Base-by-base conservation (phyloP, 2,888 invertebrate genomes). In the Operophtera brumata region DNA sequence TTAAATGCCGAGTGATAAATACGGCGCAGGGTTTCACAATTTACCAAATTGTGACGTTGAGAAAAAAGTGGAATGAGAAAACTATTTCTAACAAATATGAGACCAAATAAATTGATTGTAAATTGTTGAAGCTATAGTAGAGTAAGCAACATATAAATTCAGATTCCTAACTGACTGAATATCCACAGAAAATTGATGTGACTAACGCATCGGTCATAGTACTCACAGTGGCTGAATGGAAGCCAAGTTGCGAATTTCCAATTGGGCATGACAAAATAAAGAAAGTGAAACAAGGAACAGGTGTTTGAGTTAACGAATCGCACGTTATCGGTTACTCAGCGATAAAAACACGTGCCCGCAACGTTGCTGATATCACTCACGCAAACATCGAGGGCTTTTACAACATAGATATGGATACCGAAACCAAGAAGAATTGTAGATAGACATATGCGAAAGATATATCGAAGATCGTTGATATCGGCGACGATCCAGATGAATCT, bases 271-370 rank as follows among this genome's bases (percentile, higher is more conserved):
- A 62, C 48, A 65, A 65, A 66, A 64, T 57, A 66, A 62, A 68
- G 55, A 70, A 70, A 70, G 57, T 59, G 54, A 60, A 57, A 55
- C 57, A 63, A 51, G 59, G 49, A 74, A 70, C 77, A 80, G 73
- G 73, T 80, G 76, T 64, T 69, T 70, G 66, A 34, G 46, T 50
- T 43, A 55, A 47, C 40, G 35, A 47, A 51, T 47, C 56, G 60
- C 54, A 66, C 65, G 69, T 77, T 80, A 81, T 80, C 78, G 73
- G 67, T 70, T 59, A 53, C 57, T 69, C 66, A 70, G 73, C 73
- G 69, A 73, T 68, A 71, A 65, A 71, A 70, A 71, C 78, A 80
- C 76, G 78, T 78, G 78, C 73, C 69, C 54, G 51, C 61, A 64
- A 60, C 69, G 62, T 63, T 63, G 62, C 65, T 65, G 71, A 71